Percentiles rank a stretch among this genome's conserved stretches.
These are phyloP conservation scores for Meganola albula DNA, from an alignment of 2,888 invertebrate species.

Conservation along the genomic window DNA sequence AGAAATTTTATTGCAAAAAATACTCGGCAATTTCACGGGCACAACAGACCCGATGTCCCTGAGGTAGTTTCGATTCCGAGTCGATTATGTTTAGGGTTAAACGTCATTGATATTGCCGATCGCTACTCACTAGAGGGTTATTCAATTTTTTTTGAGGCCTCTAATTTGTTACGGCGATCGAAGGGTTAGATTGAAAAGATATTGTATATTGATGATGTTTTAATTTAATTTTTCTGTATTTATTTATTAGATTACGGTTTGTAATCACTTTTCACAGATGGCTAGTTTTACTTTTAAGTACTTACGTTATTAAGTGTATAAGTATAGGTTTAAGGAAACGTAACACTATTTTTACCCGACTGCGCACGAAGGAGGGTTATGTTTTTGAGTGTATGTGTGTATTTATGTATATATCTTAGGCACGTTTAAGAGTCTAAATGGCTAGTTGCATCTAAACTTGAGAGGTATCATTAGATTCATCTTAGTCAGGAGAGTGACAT, in stretches of 20 bases:
- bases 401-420: too few relatives aligned
- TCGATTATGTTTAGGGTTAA: slow-evolving; percentile 77
- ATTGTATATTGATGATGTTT: slow-evolving; percentile 36
- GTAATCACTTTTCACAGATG: slow-evolving; percentile 14
- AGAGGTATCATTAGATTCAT: too few relatives aligned
- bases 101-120: slow-evolving; percentile 75
- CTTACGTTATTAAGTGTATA: background rate
- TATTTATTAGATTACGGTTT: slow-evolving; percentile 7
- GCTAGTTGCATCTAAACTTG: too few relatives aligned
- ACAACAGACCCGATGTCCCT: slow-evolving; percentile 66
- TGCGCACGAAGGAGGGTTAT: too few relatives aligned
- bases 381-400: too few relatives aligned
- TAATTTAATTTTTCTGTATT: slow-evolving; percentile 44
- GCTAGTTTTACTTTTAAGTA: slow-evolving; percentile 1
- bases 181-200: slow-evolving; percentile 47
- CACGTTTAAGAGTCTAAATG: too few relatives aligned
- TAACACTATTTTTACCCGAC: too few relatives aligned
- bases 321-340: background rate
- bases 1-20: slow-evolving; percentile 64
- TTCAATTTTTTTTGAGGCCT: slow-evolving; percentile 58
- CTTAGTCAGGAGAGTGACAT: too few relatives aligned
- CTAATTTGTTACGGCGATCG: slow-evolving; percentile 66
- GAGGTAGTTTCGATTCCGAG: slow-evolving; percentile 74
- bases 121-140: slow-evolving; percentile 63
- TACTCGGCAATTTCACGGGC: slow-evolving; percentile 68